These are phyloP conservation scores for Amphiprion clarkii DNA, from an alignment of 2,797 vertebrate species.

Conservation along the genomic window DNA sequence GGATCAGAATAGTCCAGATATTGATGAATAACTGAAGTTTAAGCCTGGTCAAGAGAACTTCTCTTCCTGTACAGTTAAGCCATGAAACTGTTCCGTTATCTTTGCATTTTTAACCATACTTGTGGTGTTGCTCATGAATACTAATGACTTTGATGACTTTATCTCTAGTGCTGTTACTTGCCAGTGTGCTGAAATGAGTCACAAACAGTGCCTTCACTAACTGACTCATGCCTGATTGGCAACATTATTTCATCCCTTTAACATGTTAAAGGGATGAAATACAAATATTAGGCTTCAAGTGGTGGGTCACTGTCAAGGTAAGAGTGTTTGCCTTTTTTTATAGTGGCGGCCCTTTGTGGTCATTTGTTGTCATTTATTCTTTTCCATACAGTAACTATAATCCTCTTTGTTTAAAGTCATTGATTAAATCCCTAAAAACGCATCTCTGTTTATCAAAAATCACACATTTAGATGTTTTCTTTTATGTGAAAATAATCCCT, in stretches of 20 bases:
- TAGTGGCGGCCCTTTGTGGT: not conserved
- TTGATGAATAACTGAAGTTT: conserved; percentile 14
- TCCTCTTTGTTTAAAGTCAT: not conserved
- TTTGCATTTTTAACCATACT: conserved; percentile 8
- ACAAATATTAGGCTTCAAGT: not conserved
- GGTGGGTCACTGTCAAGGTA: not conserved
- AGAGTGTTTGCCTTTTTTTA: not conserved
- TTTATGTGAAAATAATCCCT: too few species aligned
- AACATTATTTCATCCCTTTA: too few species aligned
- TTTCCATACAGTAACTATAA: not conserved
- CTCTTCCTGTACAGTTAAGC: conserved; percentile 2
- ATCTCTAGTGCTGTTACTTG: not conserved
- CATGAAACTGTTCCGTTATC: conserved; percentile 6
- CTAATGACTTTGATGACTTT: conserved; percentile 16
- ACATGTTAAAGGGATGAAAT: not conserved
- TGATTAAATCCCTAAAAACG: too few species aligned
- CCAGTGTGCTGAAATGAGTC: not conserved
- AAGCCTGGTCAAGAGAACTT: not conserved
- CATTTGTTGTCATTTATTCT: not conserved
- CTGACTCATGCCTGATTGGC: conserved; percentile 1
- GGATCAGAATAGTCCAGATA: not conserved
- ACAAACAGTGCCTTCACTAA: not conserved
- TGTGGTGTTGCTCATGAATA: conserved; percentile 7
- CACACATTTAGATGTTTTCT: too few species aligned
- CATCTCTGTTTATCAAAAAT: too few species aligned